These are phyloP conservation scores for Patiria miniata DNA, from an alignment of 35 echinoderm and acorn worm genomes.

Conservation along the genomic window DNA sequence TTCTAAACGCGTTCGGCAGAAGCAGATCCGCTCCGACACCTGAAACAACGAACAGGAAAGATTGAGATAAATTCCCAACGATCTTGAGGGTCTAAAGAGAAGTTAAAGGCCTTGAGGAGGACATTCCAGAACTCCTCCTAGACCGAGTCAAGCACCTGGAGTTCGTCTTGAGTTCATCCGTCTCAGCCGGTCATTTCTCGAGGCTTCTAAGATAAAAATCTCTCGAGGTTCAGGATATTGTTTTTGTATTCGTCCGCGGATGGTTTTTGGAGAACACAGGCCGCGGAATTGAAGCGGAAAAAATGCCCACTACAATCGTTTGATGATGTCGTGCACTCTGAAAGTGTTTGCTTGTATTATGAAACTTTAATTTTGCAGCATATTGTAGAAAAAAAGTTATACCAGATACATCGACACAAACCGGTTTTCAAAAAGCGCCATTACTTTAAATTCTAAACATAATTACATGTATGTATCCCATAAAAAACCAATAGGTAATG, in stretches of 20 bases:
- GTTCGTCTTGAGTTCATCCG: background rate
- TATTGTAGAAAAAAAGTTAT: no score
- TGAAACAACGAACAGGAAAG: background rate
- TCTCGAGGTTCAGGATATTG: no score
- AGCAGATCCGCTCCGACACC: background rate
- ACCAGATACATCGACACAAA: background rate
- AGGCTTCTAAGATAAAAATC: no score
- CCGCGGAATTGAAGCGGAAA: no score
- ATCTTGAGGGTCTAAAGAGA: background rate
- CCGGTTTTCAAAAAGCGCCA: background rate
- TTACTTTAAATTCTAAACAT: background rate
- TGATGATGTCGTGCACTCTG: no score
- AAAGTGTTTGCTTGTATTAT: no score
- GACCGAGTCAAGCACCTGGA: slow-evolving; percentile 17
- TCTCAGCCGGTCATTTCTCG: background rate
- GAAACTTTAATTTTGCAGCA: no score
- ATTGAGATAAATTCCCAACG: background rate
- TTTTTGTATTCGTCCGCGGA: no score
- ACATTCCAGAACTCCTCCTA: slow-evolving; percentile 1
- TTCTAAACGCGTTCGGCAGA: background rate
- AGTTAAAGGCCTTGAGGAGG: background rate
- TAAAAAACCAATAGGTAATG: no score
- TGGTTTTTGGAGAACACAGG: no score
- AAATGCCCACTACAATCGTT: no score
- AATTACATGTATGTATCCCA: background rate